Evolutionary conservation across 2,888 invertebrate species (phyloP), one percentile per base, ranked within the genome.

Genomic region (Thera britannica): DNA sequence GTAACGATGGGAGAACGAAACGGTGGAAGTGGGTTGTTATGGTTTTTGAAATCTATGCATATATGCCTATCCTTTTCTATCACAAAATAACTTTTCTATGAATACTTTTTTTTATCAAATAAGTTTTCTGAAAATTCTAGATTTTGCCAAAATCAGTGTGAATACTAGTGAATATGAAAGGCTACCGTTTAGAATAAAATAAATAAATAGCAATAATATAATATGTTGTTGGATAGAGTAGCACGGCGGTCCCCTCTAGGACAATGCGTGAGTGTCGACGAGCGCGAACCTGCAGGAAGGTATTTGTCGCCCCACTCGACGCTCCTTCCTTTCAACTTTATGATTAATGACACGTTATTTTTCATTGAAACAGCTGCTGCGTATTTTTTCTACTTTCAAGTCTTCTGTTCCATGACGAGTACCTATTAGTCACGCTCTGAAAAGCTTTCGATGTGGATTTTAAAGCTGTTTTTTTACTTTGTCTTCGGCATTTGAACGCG

Each of bases 291-390:
- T 78, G 78, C 85, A 86, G 88, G 88, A 90, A 89, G 85, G 86
- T 87, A 88, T 90, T 90, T 90, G 91, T 90, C 90, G 89, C 85
- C 78, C 83, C 79, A 82, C 86, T 83, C 85, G 87, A 86, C 89
- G 85, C 84, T 83, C 85, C 85, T 89, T 89, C 89, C 89, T 90
- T 88, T 88, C 90, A 86, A 81, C 85, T 85, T 83, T 88, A 89
- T 92, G 92, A 92, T 92, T 90, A 91, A 92, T 90, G 90, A 86
- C 83, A 85, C 83, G 88, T 88, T 91, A 91, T 92, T 91, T 92
- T 92, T 92, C 90, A 91, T 85, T 87, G 89, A 85, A 90, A 88
- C 90, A 90, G 90, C 90, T 90, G 90, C 87, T 82, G 82, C 88
- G 87, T 88, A 88, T 91, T 91, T 92, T 89, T 90, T 88, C 83